Evolutionary conservation across 1,140 invertebrate species (phyloP).

Genomic region (Papilio helenus): DNA sequence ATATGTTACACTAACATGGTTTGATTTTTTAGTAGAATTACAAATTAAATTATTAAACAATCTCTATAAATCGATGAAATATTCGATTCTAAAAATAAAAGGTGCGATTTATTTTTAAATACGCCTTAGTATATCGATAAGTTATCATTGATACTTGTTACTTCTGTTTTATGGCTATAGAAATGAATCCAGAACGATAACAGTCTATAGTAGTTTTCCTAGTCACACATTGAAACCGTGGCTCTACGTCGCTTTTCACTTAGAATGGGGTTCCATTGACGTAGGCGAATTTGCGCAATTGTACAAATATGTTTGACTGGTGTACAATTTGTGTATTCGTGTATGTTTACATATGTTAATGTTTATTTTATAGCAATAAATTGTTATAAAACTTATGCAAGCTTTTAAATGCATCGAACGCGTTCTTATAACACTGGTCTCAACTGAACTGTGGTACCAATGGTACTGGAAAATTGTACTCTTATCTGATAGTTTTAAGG

Average conservation of each 20-base stretch:
- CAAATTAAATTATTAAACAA: neutral
- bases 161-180: conserved; percentile 2
- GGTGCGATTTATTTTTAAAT: neutral
- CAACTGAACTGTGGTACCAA: neutral
- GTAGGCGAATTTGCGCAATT: neutral
- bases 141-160: neutral
- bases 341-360: neutral
- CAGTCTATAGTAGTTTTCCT: conserved; percentile 24
- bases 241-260: conserved; percentile 10
- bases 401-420: neutral
- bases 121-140: neutral
- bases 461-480: neutral
- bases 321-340: neutral
- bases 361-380: neutral
- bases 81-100: conserved; percentile 28
- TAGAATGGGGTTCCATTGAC: conserved; percentile 17
- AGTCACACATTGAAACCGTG: neutral
- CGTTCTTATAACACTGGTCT: neutral
- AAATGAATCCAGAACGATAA: conserved; percentile 23
- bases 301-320: neutral
- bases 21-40: neutral
- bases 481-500: neutral
- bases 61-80: neutral
- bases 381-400: neutral
- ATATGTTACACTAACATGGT: conserved; percentile 5